These are phyloP conservation scores for Aethina tumida DNA, from an alignment of 1,140 invertebrate genomes.

Conservation along the genomic window DNA sequence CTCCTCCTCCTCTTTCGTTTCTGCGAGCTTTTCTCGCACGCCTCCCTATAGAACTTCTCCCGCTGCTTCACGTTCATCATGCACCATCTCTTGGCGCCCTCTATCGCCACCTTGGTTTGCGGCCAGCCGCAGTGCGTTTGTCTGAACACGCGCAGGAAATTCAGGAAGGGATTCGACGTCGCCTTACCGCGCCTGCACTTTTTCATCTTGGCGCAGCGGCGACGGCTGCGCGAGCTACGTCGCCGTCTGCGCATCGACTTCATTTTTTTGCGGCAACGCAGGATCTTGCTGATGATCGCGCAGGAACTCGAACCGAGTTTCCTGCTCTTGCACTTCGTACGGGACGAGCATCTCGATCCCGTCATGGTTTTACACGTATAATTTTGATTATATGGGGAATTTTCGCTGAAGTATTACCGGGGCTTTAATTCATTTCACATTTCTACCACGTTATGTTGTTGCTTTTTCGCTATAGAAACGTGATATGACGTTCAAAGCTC, in stretches of 20 bases:
- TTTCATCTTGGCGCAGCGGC: too few species aligned
- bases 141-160: conserved; percentile 16
- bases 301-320: not conserved
- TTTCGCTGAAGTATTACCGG: too few species aligned
- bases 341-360: conserved; percentile 3
- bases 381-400: too few species aligned
- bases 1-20: conserved; percentile 7
- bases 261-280: not conserved
- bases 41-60: conserved; percentile 13
- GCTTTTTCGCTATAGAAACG: conserved; percentile 2
- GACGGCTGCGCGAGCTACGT: not conserved
- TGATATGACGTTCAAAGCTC: not conserved
- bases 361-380: conserved; percentile 9
- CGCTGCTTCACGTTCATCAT: conserved; percentile 15
- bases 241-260: not conserved
- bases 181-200: conserved; percentile 4
- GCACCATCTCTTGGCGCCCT: conserved; percentile 24
- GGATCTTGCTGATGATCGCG: not conserved
- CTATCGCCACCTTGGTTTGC: conserved; percentile 17
- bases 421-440: conserved; percentile 2
- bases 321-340: not conserved
- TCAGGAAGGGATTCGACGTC: conserved; percentile 17
- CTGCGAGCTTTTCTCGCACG: conserved; percentile 7
- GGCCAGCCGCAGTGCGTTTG: conserved; percentile 19
- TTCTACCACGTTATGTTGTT: conserved; percentile 6